Evolutionary conservation across 2,113 vertebrate species (phyloP).

Genomic region (Struthidea cinerea): DNA sequence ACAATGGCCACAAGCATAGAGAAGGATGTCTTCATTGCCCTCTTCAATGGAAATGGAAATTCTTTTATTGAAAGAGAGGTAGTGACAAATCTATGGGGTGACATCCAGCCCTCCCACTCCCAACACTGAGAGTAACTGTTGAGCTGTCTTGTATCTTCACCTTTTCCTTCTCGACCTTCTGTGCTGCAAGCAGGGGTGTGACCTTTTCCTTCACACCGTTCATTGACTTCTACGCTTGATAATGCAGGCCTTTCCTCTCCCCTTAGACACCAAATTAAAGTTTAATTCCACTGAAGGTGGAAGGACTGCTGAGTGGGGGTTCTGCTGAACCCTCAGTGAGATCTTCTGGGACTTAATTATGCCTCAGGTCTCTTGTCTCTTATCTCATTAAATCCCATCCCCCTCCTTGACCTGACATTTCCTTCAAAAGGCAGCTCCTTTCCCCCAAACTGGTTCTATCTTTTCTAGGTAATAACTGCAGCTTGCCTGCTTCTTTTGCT

Average conservation of each 20-base stretch:
- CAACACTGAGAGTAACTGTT: not conserved
- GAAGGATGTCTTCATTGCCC: not conserved
- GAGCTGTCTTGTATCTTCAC: not conserved
- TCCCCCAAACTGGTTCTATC: not conserved
- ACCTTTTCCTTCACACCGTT: not conserved
- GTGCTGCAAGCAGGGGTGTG: not conserved
- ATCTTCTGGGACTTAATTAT: constrained; percentile 59
- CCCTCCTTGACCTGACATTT: not conserved
- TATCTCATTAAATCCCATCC: constrained; percentile 2
- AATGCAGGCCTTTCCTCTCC: constrained; percentile 9
- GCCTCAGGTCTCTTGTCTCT: not conserved
- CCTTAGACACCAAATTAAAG: constrained; percentile 61
- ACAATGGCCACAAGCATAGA: not conserved
- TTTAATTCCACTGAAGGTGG: constrained; percentile 47
- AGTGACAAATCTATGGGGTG: not conserved
- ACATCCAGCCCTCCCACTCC: not conserved
- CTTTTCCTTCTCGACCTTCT: not conserved
- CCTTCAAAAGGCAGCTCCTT: not conserved
- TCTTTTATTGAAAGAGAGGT: not conserved
- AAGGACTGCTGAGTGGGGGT: not conserved
- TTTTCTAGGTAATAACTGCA: not conserved
- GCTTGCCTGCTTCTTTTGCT: not conserved
- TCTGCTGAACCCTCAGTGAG: not conserved
- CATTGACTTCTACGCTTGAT: constrained; percentile 11
- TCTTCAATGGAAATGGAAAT: not conserved